phyloP scores from a whole-genome alignment of 2,888 invertebrate genomes.

The Acleris cristana region DNA sequence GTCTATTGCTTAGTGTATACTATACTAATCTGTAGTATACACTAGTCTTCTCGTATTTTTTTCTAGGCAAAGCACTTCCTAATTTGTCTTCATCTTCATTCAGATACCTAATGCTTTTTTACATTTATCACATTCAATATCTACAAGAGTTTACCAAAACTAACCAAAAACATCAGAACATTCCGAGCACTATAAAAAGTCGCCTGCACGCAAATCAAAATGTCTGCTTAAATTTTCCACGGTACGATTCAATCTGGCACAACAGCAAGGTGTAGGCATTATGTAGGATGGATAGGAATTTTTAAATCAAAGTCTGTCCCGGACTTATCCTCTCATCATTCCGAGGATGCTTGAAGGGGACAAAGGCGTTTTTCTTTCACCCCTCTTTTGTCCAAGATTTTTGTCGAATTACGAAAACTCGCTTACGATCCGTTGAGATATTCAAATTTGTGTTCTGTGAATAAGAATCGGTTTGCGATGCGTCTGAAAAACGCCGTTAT shows the following conservation, averaged over 20 bases:
- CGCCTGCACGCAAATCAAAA: not conserved
- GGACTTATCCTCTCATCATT: constrained; percentile 35
- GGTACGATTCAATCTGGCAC: constrained; percentile 1
- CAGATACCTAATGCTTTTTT: too few relatives aligned
- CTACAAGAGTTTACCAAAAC: not conserved
- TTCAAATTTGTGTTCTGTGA: constrained; percentile 18
- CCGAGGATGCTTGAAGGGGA: constrained; percentile 32
- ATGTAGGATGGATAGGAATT: constrained; percentile 26
- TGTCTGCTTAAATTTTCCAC: constrained; percentile 1
- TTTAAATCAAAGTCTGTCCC: constrained; percentile 34
- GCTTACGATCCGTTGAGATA: constrained; percentile 21
- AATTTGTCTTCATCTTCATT: too few relatives aligned
- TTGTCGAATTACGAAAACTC: constrained; percentile 34
- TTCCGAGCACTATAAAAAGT: not conserved
- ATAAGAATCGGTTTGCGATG: too few relatives aligned
- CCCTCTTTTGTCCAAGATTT: constrained; percentile 33
- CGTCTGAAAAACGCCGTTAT: too few relatives aligned
- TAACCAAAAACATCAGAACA: not conserved
- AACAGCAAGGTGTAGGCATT: not conserved
- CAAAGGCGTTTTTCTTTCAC: constrained; percentile 35
- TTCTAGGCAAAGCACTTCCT: too few relatives aligned
- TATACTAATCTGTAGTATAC: too few relatives aligned
- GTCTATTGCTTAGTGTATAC: too few relatives aligned
- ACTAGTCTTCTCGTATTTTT: too few relatives aligned
- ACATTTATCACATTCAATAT: not conserved